phyloP scores from a whole-genome alignment of 2,797 vertebrate genomes.

The Oryzias sinensis region DNA sequence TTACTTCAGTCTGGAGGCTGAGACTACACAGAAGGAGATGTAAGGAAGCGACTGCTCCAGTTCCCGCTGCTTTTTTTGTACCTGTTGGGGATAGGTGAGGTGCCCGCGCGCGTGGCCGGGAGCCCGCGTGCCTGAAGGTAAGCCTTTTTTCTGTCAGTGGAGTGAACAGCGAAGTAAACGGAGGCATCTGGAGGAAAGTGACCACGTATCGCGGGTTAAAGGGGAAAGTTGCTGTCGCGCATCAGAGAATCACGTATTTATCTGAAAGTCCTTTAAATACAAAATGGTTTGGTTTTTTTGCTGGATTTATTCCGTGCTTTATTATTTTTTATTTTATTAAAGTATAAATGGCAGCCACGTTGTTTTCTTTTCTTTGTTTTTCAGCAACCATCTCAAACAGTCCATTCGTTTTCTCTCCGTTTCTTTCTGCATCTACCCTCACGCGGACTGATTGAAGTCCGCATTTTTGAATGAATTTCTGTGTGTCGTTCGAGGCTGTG shows the following conservation, averaged over 20 bases:
- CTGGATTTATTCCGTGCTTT: constrained; percentile 6
- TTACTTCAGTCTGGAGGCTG: constrained; percentile 67
- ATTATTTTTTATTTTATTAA: background rate
- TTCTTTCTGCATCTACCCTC: too few species aligned
- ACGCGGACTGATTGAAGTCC: background rate
- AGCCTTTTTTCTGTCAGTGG: constrained; percentile 6
- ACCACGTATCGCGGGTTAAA: constrained; percentile 18
- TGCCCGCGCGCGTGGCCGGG: constrained; percentile 18
- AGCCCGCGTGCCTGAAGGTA: constrained; percentile 39
- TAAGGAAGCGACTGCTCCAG: constrained; percentile 11
- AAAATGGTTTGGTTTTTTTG: constrained; percentile 13
- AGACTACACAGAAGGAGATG: constrained; percentile 46
- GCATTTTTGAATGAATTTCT: constrained; percentile 54
- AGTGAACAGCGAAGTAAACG: constrained; percentile 36
- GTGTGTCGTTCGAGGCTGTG: constrained; percentile 16
- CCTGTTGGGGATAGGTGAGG: constrained; percentile 49
- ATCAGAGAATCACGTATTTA: background rate
- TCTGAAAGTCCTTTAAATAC: background rate
- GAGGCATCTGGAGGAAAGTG: constrained; percentile 28
- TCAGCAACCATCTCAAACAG: too few species aligned
- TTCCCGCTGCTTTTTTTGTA: constrained; percentile 20
- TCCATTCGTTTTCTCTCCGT: too few species aligned
- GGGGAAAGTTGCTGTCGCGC: constrained; percentile 49
- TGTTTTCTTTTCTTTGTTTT: too few species aligned
- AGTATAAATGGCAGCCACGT: too few species aligned